Evolutionary conservation across 2,113 vertebrate species (phyloP).

Genomic region (Periophthalmus modestus): DNA sequence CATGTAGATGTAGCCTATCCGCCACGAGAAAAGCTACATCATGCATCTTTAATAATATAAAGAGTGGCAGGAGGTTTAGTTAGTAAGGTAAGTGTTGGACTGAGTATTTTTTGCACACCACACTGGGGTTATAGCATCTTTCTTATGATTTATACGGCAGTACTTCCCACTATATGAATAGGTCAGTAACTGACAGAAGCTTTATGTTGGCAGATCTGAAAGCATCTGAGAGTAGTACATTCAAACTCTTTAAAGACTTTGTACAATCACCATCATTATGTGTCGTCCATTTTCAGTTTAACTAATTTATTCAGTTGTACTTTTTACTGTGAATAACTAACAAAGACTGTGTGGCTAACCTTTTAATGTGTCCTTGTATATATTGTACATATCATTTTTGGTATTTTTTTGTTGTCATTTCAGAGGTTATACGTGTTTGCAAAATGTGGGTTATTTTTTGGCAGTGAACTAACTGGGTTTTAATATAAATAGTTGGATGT

Average conservation of each 20-base stretch:
- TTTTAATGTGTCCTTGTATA: neutral
- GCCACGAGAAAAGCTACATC: no score
- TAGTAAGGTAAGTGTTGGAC: neutral
- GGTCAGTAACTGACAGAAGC: neutral
- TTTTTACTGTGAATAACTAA: neutral
- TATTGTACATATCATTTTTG: constrained; percentile 1
- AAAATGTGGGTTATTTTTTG: neutral
- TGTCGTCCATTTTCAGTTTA: neutral
- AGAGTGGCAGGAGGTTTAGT: neutral
- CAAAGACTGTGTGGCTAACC: neutral
- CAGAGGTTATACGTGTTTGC: neutral
- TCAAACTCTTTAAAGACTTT: neutral
- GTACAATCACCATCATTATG: neutral
- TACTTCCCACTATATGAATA: neutral
- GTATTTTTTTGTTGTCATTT: neutral
- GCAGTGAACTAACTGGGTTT: neutral
- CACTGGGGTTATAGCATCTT: no score
- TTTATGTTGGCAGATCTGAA: neutral
- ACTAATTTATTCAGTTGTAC: neutral
- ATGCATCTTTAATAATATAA: neutral
- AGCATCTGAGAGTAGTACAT: neutral
- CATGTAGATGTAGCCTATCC: no score
- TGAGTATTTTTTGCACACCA: neutral
- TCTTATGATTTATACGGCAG: no score
- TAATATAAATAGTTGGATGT: neutral